Conservation (phyloP, 1,140 invertebrate genomes). For the Oreohelix idahoensis region DNA sequence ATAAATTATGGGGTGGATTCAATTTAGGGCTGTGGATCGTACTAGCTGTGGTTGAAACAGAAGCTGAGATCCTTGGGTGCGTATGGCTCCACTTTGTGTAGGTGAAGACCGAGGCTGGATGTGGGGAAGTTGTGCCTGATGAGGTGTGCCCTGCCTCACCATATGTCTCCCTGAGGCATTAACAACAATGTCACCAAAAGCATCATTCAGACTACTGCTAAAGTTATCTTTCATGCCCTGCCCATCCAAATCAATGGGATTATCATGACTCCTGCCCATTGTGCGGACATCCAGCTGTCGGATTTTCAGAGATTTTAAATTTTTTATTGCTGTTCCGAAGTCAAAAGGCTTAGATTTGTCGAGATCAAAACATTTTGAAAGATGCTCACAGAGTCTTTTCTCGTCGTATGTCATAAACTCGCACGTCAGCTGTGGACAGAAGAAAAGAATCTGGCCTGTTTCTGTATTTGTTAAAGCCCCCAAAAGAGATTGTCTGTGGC, state of each 20-base stretch:
- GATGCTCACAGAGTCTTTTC: conserved; percentile 25
- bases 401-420: conserved; percentile 41
- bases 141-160: not conserved
- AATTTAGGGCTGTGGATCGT: not conserved
- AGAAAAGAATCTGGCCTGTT: conserved; percentile 24
- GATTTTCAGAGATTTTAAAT: conserved; percentile 37
- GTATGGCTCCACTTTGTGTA: conserved; percentile 2
- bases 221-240: conserved; percentile 35
- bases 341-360: conserved; percentile 32
- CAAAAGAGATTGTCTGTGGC: conserved; percentile 27
- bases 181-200: conserved; percentile 38
- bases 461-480: conserved; percentile 38
- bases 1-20: not conserved
- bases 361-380: conserved; percentile 19
- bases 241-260: conserved; percentile 34
- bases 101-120: not conserved
- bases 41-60: not conserved
- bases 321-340: conserved; percentile 23
- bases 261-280: not conserved
- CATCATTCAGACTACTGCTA: conserved; percentile 36
- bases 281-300: conserved; percentile 22
- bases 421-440: conserved; percentile 34
- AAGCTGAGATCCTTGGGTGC: not conserved
- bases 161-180: conserved; percentile 29
- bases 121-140: not conserved